phyloP scores from a whole-genome alignment of 2,113 vertebrate genomes.

The Cyrtonyx montezumae region DNA sequence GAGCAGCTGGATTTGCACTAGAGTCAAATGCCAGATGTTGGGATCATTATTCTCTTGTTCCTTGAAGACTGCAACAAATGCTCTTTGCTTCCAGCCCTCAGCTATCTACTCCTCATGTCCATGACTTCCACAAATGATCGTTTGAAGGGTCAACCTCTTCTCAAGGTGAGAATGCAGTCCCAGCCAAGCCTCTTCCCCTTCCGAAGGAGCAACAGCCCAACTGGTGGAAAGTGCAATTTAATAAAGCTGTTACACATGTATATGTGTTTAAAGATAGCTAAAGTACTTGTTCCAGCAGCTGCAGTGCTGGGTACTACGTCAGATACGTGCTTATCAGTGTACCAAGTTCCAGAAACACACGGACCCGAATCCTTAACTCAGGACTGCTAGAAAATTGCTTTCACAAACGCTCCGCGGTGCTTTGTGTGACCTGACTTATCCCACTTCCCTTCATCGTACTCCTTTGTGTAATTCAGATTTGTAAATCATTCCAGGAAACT shows the following conservation, averaged over 20 bases:
- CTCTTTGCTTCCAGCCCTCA: not conserved
- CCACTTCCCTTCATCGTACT: slow-evolving; percentile 30
- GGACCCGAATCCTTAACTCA: not conserved
- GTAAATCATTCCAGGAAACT: slow-evolving; percentile 61
- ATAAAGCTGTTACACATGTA: not conserved
- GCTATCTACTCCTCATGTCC: not conserved
- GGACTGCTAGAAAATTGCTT: slow-evolving; percentile 8
- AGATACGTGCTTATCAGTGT: not conserved
- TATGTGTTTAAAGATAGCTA: not conserved
- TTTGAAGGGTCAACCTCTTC: slow-evolving; percentile 5
- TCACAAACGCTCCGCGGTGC: slow-evolving; percentile 23
- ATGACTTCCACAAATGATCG: not conserved
- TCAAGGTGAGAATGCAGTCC: not conserved
- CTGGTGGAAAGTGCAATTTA: not conserved
- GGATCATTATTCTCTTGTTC: not conserved
- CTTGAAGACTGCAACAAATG: not conserved
- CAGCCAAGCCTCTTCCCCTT: not conserved
- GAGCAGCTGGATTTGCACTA: not conserved
- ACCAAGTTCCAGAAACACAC: not conserved
- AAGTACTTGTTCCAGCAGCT: not conserved
- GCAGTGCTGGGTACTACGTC: not conserved
- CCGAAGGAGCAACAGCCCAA: not conserved
- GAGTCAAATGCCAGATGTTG: slow-evolving; percentile 17
- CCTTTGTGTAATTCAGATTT: slow-evolving; percentile 21
- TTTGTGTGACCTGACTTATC: slow-evolving; percentile 47